These are phyloP conservation scores for Lordiphosa mommai DNA, from an alignment of 1,140 invertebrate genomes.

Conservation along the genomic window DNA sequence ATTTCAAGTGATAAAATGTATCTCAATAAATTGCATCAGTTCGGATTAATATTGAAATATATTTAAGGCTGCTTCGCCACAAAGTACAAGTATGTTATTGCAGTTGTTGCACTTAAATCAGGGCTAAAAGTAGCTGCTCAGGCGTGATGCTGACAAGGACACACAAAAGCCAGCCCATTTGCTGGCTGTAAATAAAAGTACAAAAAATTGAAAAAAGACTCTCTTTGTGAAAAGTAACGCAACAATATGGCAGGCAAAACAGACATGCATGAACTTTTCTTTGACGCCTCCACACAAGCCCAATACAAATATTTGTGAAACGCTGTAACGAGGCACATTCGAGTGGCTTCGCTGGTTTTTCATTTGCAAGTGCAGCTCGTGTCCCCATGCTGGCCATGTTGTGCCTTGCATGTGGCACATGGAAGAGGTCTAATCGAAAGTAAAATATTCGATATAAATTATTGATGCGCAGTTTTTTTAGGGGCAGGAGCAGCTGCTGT, in stretches of 20 bases:
- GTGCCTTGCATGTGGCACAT: constrained; percentile 38
- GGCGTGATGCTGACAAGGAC: constrained; percentile 56
- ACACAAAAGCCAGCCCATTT: constrained; percentile 2
- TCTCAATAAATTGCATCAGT: no score
- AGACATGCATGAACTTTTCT: constrained; percentile 31
- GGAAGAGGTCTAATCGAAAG: constrained; percentile 58
- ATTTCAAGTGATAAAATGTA: background rate
- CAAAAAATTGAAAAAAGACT: constrained; percentile 16
- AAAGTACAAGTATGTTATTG: constrained; percentile 40
- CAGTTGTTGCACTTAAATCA: constrained; percentile 28
- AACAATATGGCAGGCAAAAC: constrained; percentile 44
- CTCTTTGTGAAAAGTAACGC: constrained; percentile 31
- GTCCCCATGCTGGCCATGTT: constrained; percentile 21
- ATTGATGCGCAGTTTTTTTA: constrained; percentile 52
- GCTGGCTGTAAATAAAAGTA: constrained; percentile 20
- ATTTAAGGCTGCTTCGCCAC: constrained; percentile 24
- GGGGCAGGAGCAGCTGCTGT: background rate
- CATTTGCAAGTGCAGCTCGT: background rate
- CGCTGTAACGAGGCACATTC: no score
- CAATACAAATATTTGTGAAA: no score
- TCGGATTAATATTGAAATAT: no score
- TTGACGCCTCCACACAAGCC: constrained; percentile 1
- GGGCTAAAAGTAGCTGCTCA: constrained; percentile 42
- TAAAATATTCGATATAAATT: constrained; percentile 71
- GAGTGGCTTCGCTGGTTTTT: background rate